Evolutionary conservation across 2,888 invertebrate species (phyloP).

Genomic region (Aricia artaxerxes): DNA sequence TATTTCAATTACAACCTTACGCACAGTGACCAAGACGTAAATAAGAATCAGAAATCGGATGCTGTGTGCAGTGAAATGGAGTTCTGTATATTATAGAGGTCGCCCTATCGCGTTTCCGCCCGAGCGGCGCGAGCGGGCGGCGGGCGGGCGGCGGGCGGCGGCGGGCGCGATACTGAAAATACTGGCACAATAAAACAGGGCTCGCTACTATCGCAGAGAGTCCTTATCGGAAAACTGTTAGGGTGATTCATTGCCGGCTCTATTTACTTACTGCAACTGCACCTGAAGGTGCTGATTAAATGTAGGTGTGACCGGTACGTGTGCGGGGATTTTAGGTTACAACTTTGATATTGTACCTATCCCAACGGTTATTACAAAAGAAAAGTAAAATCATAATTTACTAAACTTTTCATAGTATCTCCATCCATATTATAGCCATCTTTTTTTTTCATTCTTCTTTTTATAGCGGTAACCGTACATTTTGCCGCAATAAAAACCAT

Average conservation of each 20-base stretch:
- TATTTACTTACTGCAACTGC: slow-evolving; percentile 61
- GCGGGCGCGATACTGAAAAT: slow-evolving; percentile 60
- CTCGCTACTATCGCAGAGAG: slow-evolving; percentile 59
- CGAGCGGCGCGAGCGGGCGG: slow-evolving; percentile 68
- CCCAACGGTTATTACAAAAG: no score
- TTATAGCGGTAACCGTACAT: no score
- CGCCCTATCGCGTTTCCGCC: slow-evolving; percentile 77
- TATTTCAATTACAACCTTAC: background rate
- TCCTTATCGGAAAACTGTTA: slow-evolving; percentile 75
- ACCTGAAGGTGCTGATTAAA: slow-evolving; percentile 40
- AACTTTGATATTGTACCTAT: background rate
- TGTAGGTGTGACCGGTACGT: background rate
- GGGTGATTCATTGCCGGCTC: slow-evolving; percentile 67
- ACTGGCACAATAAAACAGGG: slow-evolving; percentile 75
- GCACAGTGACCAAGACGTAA: slow-evolving; percentile 4
- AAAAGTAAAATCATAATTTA: no score
- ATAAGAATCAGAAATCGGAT: slow-evolving; percentile 19
- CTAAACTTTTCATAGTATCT: no score
- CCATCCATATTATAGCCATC: no score
- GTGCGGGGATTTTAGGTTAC: background rate
- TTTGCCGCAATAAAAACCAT: no score
- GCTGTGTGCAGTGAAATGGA: slow-evolving; percentile 43
- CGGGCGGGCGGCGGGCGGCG: slow-evolving; percentile 60
- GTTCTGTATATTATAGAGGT: slow-evolving; percentile 66
- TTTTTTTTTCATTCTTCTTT: no score